These are phyloP conservation scores for Epinotia brunnichana DNA, from an alignment of 2,888 invertebrate species.

Conservation along the genomic window DNA sequence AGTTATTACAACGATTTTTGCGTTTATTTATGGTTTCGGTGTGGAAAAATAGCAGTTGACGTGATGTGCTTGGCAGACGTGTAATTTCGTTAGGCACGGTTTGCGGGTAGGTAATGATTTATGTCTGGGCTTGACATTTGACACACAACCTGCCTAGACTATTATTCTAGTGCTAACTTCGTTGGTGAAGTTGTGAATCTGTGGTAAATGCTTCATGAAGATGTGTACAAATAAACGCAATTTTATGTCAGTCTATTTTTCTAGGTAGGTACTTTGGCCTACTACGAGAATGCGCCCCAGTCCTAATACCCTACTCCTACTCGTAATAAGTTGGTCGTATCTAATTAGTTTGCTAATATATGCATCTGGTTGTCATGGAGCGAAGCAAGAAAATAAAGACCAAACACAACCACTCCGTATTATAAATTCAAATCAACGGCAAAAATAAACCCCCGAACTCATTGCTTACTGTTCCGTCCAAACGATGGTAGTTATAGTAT, in stretches of 20 bases:
- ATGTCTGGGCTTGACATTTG: slow-evolving; percentile 10
- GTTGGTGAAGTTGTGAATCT: background rate
- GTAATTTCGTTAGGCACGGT: slow-evolving; percentile 8
- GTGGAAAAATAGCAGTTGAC: slow-evolving; percentile 25
- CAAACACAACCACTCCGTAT: no score
- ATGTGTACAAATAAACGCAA: background rate
- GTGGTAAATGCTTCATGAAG: background rate
- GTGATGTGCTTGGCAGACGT: slow-evolving; percentile 7
- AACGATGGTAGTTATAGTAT: slow-evolving; percentile 32
- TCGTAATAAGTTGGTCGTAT: no score
- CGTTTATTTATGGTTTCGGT: slow-evolving; percentile 28
- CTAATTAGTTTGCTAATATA: no score
- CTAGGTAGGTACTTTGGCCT: no score
- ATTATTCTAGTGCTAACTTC: slow-evolving; percentile 12
- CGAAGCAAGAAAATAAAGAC: background rate
- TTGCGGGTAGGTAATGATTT: slow-evolving; percentile 19
- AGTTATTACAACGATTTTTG: slow-evolving; percentile 32
- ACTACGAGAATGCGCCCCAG: no score
- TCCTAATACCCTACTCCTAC: no score
- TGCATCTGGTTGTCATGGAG: no score
- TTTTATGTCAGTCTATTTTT: background rate
- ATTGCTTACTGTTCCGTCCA: slow-evolving; percentile 17
- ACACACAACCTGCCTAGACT: slow-evolving; percentile 7
- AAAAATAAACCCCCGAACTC: background rate
- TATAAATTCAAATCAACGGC: background rate